Conservation (phyloP, 2,113 vertebrate genomes). For the Ammodramus savannarum region DNA sequence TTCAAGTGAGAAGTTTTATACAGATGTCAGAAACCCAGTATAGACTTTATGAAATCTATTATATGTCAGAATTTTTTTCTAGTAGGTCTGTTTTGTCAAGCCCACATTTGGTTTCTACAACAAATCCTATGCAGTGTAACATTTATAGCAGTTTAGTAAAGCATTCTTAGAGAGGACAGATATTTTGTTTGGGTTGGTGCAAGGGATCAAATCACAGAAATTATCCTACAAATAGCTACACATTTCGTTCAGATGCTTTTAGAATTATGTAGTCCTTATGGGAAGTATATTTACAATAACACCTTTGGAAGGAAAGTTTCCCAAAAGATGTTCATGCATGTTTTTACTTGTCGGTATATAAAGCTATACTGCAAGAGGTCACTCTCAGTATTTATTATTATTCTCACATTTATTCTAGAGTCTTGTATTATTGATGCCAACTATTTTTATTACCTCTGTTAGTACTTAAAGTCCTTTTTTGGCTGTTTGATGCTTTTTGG, state of each 20-base stretch:
- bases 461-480: neutral
- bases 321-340: neutral
- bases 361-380: neutral
- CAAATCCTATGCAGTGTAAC: conserved; percentile 23
- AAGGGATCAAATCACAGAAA: neutral
- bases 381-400: neutral
- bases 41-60: conserved; percentile 51
- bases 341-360: neutral
- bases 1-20: conserved; percentile 42
- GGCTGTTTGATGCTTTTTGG: neutral
- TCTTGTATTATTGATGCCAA: neutral
- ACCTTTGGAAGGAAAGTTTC: neutral
- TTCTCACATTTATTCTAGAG: neutral
- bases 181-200: neutral
- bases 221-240: neutral
- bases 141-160: conserved; percentile 19
- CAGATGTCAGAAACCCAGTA: conserved; percentile 37
- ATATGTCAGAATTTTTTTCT: conserved; percentile 23
- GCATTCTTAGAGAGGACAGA: neutral
- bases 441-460: neutral
- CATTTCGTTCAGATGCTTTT: neutral
- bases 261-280: neutral
- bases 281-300: neutral
- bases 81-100: conserved; percentile 55
- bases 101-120: conserved; percentile 27